These are phyloP conservation scores for Epiblema foenella DNA, from an alignment of 2,888 invertebrate species.

Conservation along the genomic window DNA sequence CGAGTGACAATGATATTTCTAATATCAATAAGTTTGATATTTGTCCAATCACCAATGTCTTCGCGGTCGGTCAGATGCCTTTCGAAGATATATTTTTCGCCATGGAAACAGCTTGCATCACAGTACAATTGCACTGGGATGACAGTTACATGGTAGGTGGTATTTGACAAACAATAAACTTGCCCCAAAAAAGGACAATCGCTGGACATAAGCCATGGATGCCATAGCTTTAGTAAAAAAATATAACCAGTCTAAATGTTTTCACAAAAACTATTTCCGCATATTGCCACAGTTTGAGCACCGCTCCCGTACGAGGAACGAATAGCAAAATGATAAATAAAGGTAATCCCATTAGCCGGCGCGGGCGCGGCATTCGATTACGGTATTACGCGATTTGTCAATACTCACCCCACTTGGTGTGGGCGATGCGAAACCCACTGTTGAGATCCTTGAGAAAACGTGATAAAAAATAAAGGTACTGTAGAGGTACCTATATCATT, in stretches of 20 bases:
- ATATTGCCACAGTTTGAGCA: conserved; percentile 56
- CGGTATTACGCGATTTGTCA: conserved; percentile 51
- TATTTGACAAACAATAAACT: too few species aligned
- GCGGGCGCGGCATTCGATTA: conserved; percentile 68
- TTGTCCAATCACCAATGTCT: neutral
- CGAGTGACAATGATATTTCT: neutral
- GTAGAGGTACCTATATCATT: too few species aligned
- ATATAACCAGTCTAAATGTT: neutral
- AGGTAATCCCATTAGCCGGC: conserved; percentile 75
- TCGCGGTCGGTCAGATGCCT: neutral
- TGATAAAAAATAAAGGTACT: too few species aligned
- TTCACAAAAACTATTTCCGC: neutral
- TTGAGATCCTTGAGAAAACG: neutral
- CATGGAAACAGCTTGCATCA: too few species aligned
- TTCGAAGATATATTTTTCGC: too few species aligned
- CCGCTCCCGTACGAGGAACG: conserved; percentile 67
- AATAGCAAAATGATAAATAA: conserved; percentile 81
- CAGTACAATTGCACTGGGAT: too few species aligned
- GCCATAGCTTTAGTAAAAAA: neutral
- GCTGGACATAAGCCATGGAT: too few species aligned
- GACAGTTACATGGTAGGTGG: too few species aligned
- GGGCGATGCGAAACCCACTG: neutral
- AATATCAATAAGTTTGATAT: neutral
- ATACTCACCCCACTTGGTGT: conserved; percentile 44
- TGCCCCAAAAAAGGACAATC: too few species aligned